A percentile compares a stretch with the other conserved stretches of the same genome.
phyloP scores from a whole-genome alignment of 2,113 vertebrate genomes.

The Malurus alboscapulatus region DNA sequence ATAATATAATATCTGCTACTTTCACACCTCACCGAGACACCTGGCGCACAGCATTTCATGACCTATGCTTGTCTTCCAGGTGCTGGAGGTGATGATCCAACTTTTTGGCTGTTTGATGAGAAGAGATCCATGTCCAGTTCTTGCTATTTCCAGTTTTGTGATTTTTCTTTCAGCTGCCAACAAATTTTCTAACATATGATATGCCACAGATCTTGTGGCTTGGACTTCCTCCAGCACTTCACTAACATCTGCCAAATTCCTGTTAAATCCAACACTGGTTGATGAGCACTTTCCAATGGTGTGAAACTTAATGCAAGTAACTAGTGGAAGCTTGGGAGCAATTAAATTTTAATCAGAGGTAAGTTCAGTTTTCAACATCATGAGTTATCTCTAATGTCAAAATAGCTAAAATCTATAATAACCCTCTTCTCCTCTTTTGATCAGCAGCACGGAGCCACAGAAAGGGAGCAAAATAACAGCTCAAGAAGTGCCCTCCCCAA shows the following conservation, averaged over 20 bases:
- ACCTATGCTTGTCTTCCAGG: not conserved
- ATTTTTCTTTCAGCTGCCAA: constrained; percentile 45
- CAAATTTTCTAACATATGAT: constrained; percentile 53
- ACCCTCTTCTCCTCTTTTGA: not conserved
- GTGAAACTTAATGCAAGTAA: constrained; percentile 62
- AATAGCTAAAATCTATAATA: constrained; percentile 27
- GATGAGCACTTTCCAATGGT: constrained; percentile 49
- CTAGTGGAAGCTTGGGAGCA: constrained; percentile 58
- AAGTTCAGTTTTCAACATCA: constrained; percentile 37
- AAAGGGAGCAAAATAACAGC: not conserved
- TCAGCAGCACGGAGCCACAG: not conserved
- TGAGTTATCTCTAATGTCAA: constrained; percentile 43
- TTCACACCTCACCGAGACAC: not conserved
- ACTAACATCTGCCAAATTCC: constrained; percentile 68
- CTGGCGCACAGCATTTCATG: not conserved
- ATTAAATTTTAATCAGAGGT: constrained; percentile 67
- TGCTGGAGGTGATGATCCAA: not conserved
- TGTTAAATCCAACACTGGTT: constrained; percentile 38
- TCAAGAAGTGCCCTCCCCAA: not conserved
- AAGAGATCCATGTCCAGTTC: not conserved
- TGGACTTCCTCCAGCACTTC: constrained; percentile 54
- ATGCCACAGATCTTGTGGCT: constrained; percentile 24
- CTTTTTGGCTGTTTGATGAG: not conserved
- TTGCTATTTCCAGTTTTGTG: constrained; percentile 27
- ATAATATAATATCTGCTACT: not conserved